These are phyloP conservation scores for Lacanobia wlatinum DNA, from an alignment of 2,888 invertebrate genomes.

Conservation along the genomic window DNA sequence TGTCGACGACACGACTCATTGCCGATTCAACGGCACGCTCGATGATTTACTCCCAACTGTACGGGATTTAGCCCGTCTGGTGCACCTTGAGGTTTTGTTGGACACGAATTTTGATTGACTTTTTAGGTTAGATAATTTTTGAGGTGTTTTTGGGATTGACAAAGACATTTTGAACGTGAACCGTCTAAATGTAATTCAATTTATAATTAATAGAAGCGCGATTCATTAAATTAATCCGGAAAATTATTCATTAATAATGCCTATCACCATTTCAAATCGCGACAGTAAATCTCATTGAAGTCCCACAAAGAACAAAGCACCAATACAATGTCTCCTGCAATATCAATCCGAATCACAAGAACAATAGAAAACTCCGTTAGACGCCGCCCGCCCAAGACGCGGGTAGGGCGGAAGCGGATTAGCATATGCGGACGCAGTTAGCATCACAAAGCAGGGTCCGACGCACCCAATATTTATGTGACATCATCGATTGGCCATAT, in stretches of 20 bases:
- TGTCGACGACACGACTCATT: constrained; percentile 87
- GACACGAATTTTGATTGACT: not conserved
- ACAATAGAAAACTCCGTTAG: constrained; percentile 62
- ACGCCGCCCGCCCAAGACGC: constrained; percentile 72
- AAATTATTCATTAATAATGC: constrained; percentile 10
- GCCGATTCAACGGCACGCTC: constrained; percentile 76
- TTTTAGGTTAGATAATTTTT: not conserved
- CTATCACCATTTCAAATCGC: constrained; percentile 15
- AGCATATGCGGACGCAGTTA: constrained; percentile 81
- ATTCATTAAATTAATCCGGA: not conserved
- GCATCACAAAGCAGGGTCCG: constrained; percentile 79
- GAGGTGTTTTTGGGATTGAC: no score
- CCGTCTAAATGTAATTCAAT: no score
- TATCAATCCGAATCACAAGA: constrained; percentile 53
- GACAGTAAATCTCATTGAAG: constrained; percentile 30
- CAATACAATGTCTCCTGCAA: constrained; percentile 47
- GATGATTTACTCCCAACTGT: constrained; percentile 78
- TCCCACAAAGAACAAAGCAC: constrained; percentile 45
- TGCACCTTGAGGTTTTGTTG: constrained; percentile 47
- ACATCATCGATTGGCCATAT: constrained; percentile 73
- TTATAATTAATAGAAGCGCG: no score
- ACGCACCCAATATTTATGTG: constrained; percentile 80
- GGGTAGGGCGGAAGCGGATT: constrained; percentile 78
- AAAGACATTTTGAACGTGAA: no score
- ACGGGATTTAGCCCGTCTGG: constrained; percentile 70